Base-by-base conservation (phyloP, 53 echinoderm and acorn worm species). In the Echinarachnius parma region DNA sequence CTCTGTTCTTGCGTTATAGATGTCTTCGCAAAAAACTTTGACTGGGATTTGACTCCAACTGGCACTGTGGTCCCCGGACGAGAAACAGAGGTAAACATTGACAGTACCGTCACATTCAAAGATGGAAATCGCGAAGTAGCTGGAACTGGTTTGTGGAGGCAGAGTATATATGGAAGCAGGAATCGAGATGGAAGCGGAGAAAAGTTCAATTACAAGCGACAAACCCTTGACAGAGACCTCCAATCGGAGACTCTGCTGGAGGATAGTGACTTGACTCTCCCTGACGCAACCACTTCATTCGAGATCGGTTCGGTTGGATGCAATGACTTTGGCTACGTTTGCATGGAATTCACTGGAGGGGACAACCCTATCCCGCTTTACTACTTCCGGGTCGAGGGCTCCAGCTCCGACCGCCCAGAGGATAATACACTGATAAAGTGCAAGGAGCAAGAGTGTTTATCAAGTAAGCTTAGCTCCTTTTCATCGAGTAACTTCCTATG, bases 231-330 rank as follows among this genome's bases (percentile, higher is more conserved):
- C 34, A 18, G 76, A n/a, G 70, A 27, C 4, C 75, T 83, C 26
- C 53, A 64, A 1, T 55, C 83, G 3, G 80, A 81, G 9, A 56
- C 84, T 2, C 83, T 93, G 34, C 61, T 28, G 5, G 87, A 74
- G 1, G 96, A 87, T 28, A 55, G 54, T 15, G 67, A 76, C 16
- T 57, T 93, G 65, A 49, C 81, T 34, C 59, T 89, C 46, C 31
- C 52, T 18, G 77, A 80, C 34, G 79, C 83, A 21, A 11, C 54
- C 21, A 81, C 81, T 9, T 49, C 80, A 37, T 93, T 93, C 75
- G 89, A 93, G 60, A 78, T 93, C 0, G 93, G 93, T n/a, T 77
- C 86, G 0, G 66, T 93, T 4, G 93, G 93, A 28, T 93, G 93
- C 35, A 82, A 80, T 9, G 82, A 75, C 18, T 55, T 76, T 31